These are phyloP conservation scores for Camponotus floridanus DNA, from an alignment of 1,140 invertebrate genomes.

Conservation along the genomic window DNA sequence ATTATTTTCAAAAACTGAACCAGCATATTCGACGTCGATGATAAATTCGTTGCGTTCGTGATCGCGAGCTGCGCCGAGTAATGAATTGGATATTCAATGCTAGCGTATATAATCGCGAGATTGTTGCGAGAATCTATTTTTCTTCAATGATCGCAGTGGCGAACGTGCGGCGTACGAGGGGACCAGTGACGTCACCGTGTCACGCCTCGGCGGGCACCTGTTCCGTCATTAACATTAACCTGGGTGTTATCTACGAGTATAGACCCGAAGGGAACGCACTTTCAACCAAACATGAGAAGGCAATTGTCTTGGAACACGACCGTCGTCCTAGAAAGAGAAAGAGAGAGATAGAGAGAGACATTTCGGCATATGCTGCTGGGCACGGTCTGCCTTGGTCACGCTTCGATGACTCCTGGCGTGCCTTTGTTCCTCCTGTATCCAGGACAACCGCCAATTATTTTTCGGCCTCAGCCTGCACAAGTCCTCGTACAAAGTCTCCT, in stretches of 20 bases:
- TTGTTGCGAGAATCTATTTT: constrained; percentile 2
- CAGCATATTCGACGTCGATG: not conserved
- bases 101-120: constrained; percentile 11
- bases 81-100: not conserved
- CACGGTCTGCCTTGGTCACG: constrained; percentile 45
- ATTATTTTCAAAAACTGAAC: not conserved
- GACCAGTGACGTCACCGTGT: constrained; percentile 85
- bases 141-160: constrained; percentile 51
- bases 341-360: constrained; percentile 52
- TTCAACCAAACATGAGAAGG: constrained; percentile 74
- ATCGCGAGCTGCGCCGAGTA: constrained; percentile 17
- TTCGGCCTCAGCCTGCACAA: not conserved
- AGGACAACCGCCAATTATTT: constrained; percentile 55
- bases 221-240: constrained; percentile 82
- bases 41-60: not conserved
- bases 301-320: constrained; percentile 74
- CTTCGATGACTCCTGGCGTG: constrained; percentile 60
- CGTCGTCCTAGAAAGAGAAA: constrained; percentile 62
- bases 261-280: constrained; percentile 71
- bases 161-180: constrained; percentile 66
- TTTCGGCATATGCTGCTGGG: constrained; percentile 68
- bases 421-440: constrained; percentile 64
- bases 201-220: constrained; percentile 83
- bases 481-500: not conserved
- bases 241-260: constrained; percentile 76